Base-by-base conservation (phyloP, 2,113 vertebrate genomes). In the Caranx ignobilis region DNA sequence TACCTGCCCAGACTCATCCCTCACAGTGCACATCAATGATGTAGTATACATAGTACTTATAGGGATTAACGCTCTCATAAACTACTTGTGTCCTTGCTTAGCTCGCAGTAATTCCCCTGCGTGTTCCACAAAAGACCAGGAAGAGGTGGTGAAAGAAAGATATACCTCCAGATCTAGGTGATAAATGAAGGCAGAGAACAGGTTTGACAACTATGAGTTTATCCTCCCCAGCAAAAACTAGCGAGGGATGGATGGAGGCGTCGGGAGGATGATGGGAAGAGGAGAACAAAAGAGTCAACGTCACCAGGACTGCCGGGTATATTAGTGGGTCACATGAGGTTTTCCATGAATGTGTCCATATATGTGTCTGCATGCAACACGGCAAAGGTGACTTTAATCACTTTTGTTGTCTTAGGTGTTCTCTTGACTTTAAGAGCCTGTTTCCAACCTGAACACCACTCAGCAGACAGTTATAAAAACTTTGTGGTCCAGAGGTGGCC, bases 141-240 rank as follows among this genome's bases (percentile, higher is more conserved):
- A 88, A 82, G 69, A 85, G 63, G 71, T 31, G 59, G 34, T 45
- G 70, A 89, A 34, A 47, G 31, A 81, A 77, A 67, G 16, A 77
- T 80, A 82, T 78, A 71, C 72, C 55, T 86, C 37, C 26, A 54
- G 74, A 86, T 85, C 71, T 79, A 86, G 75, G 52, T 85, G 72
- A 79, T 82, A 77, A 86, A 84, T 55, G 62, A 43, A 75, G 54
- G 81, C 55, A 71, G 66, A 77, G 72, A 89, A 93, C 91, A 71
- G 86, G 92, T 93, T 83, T 70, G 87, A 84, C 87, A 18, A 85
- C 83, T 66, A 15, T 71, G 63, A 74, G 69, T 87, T 37, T 75
- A 76, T 84, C 69, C 74, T 72, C 34, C 76, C 18, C 26, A 73
- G 39, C 26, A 26, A 72, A 68, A 85, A 64, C 41, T 15, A n/a